A percentile compares a stretch with the other conserved stretches of the same genome.
Conservation (phyloP, 2,888 invertebrate genomes). For the Diadegma fenestrale region DNA sequence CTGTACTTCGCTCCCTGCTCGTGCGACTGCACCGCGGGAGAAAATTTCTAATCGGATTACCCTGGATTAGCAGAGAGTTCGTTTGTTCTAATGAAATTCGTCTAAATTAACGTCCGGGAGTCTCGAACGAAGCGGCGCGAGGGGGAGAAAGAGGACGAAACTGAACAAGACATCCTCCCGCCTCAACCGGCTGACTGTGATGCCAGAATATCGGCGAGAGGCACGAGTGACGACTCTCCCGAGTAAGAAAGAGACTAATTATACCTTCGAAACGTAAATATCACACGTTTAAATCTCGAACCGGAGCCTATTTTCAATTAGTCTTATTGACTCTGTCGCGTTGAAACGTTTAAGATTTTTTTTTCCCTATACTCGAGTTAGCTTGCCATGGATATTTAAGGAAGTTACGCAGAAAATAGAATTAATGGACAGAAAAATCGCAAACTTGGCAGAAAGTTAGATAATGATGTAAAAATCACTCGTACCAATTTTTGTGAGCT, state of each 20-base stretch:
- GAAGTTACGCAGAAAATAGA: too few relatives aligned
- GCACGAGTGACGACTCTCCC: conserved; percentile 25
- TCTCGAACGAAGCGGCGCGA: conserved; percentile 57
- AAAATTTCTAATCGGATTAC: conserved; percentile 85
- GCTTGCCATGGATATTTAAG: neutral
- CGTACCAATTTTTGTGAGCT: too few relatives aligned
- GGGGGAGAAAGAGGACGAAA: conserved; percentile 33
- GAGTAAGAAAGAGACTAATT: conserved; percentile 22
- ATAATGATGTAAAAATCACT: too few relatives aligned
- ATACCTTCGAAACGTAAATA: conserved; percentile 30
- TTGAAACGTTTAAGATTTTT: neutral
- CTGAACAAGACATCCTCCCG: conserved; percentile 37
- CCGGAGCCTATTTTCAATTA: conserved; percentile 27
- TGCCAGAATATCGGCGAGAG: neutral
- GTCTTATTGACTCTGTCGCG: conserved; percentile 19
- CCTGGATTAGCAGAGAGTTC: conserved; percentile 84
- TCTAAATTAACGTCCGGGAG: conserved; percentile 84
- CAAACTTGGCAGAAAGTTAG: too few relatives aligned
- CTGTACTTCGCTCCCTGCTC: conserved; percentile 66
- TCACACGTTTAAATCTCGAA: conserved; percentile 21
- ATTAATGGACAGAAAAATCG: too few relatives aligned
- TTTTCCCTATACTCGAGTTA: neutral
- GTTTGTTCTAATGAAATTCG: conserved; percentile 85
- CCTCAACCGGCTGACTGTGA: conserved; percentile 8
- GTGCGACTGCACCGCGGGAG: conserved; percentile 79